phyloP scores from a whole-genome alignment of 2,113 vertebrate genomes.

The Tetrao urogallus region DNA sequence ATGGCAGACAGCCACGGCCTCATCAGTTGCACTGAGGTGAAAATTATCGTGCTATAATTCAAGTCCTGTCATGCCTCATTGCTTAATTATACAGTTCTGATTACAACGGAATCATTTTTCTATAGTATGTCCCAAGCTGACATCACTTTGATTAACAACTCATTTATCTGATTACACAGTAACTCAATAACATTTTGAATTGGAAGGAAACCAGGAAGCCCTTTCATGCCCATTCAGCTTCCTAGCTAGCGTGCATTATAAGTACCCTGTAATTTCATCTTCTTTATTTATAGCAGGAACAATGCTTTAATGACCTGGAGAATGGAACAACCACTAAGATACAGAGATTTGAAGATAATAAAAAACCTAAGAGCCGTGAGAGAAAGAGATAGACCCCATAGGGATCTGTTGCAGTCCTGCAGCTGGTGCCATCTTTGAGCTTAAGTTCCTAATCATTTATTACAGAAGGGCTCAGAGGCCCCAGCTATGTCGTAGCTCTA shows the following conservation, averaged over 20 bases:
- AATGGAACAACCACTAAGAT: slow-evolving; percentile 39
- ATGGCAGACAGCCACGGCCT: slow-evolving; percentile 58
- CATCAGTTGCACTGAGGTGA: slow-evolving; percentile 56
- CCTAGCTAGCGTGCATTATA: not conserved
- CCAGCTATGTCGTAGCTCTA: slow-evolving; percentile 21
- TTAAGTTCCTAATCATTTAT: not conserved
- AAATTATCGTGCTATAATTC: slow-evolving; percentile 63
- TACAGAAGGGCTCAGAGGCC: slow-evolving; percentile 8
- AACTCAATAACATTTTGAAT: slow-evolving; percentile 71
- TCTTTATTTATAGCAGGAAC: slow-evolving; percentile 64
- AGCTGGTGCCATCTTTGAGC: slow-evolving; percentile 18
- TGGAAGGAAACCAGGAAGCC: slow-evolving; percentile 69
- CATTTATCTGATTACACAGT: slow-evolving; percentile 74
- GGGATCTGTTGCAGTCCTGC: not conserved
- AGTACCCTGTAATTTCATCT: slow-evolving; percentile 60
- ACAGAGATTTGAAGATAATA: slow-evolving; percentile 32
- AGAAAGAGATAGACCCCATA: slow-evolving; percentile 17
- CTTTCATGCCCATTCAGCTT: slow-evolving; percentile 70
- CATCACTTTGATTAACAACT: slow-evolving; percentile 74
- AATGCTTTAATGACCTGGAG: slow-evolving; percentile 58
- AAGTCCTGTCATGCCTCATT: slow-evolving; percentile 71
- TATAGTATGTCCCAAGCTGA: slow-evolving; percentile 71
- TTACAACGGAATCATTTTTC: slow-evolving; percentile 71
- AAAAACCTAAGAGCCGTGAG: slow-evolving; percentile 9
- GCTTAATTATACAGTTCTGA: slow-evolving; percentile 69